Percentiles rank a stretch among this genome's conserved stretches.
Conservation (phyloP, 1,140 invertebrate species). For the Drosophila erecta region DNA sequence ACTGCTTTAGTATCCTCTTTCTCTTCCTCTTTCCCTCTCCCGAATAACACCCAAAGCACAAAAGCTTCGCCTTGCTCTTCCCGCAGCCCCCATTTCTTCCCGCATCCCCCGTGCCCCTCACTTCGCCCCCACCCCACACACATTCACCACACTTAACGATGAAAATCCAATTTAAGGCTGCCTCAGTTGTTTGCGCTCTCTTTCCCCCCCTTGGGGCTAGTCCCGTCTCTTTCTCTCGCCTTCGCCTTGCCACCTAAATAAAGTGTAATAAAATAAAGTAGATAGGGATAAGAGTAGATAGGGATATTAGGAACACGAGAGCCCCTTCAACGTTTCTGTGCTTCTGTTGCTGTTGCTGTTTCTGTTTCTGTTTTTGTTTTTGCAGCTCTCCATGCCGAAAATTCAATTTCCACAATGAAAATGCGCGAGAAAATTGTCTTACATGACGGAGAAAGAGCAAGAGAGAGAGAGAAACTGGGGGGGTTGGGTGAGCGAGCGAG, state of each 20-base stretch:
- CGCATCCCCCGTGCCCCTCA: slow-evolving; percentile 18
- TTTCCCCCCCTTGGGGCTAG: slow-evolving; percentile 29
- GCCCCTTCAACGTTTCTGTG: slow-evolving; percentile 10
- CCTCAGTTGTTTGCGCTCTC: slow-evolving; percentile 53
- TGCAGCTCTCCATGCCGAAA: slow-evolving; percentile 73
- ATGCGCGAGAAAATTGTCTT: slow-evolving; percentile 83
- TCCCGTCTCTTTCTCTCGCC: slow-evolving; percentile 6
- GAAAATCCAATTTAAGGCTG: slow-evolving; percentile 83
- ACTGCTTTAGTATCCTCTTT: neutral
- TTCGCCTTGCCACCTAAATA: slow-evolving; percentile 41
- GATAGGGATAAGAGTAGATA: slow-evolving; percentile 46
- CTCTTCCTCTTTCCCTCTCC: neutral
- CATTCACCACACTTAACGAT: slow-evolving; percentile 75
- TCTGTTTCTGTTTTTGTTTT: slow-evolving; percentile 22
- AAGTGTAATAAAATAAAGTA: slow-evolving; percentile 84
- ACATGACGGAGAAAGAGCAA: slow-evolving; percentile 27
- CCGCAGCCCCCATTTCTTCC: neutral
- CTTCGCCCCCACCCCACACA: slow-evolving; percentile 24
- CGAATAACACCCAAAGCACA: slow-evolving; percentile 60
- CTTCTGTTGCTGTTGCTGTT: no score
- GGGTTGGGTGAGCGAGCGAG: slow-evolving; percentile 4
- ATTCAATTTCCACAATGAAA: slow-evolving; percentile 84
- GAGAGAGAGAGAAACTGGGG: slow-evolving; percentile 3
- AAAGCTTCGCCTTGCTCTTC: slow-evolving; percentile 30
- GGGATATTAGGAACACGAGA: slow-evolving; percentile 26